phyloP scores from a whole-genome alignment of 2,888 invertebrate species.

The Choreutis nemorana region DNA sequence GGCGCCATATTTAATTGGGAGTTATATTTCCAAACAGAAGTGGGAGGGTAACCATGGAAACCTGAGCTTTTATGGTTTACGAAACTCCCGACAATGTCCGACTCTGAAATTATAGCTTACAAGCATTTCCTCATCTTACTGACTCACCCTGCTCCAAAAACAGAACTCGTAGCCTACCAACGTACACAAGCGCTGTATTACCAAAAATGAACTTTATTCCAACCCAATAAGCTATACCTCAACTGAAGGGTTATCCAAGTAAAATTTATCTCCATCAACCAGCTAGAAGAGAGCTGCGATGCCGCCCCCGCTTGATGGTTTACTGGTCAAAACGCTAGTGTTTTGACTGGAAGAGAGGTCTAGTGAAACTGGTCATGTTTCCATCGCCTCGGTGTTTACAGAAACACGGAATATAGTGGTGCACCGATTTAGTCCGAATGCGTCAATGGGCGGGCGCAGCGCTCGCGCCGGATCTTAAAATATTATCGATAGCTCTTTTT shows the following conservation, averaged over 20 bases:
- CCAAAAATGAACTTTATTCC: constrained; percentile 18
- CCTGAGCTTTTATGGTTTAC: constrained; percentile 28
- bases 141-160: constrained; percentile 58
- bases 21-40: too few species aligned
- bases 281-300: constrained; percentile 24
- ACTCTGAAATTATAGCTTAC: constrained; percentile 58
- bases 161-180: constrained; percentile 56
- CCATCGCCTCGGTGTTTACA: constrained; percentile 53
- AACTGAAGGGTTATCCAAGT: constrained; percentile 18
- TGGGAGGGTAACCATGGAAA: not conserved
- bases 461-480: constrained; percentile 43
- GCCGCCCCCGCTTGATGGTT: constrained; percentile 19
- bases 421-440: constrained; percentile 65
- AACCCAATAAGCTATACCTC: not conserved
- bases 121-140: constrained; percentile 61
- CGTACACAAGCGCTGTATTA: constrained; percentile 11
- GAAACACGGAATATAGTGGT: constrained; percentile 59
- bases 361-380: constrained; percentile 32
- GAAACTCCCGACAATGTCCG: constrained; percentile 56
- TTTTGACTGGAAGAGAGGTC: constrained; percentile 17
- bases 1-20: too few species aligned
- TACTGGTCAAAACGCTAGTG: constrained; percentile 18
- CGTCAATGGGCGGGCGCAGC: constrained; percentile 57
- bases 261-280: constrained; percentile 22
- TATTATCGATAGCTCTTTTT: constrained; percentile 45